Percentiles rank a stretch among this genome's conserved stretches.
These are phyloP conservation scores for human DNA, from an alignment of 2,113 vertebrate genomes.

Conservation along the genomic window DNA sequence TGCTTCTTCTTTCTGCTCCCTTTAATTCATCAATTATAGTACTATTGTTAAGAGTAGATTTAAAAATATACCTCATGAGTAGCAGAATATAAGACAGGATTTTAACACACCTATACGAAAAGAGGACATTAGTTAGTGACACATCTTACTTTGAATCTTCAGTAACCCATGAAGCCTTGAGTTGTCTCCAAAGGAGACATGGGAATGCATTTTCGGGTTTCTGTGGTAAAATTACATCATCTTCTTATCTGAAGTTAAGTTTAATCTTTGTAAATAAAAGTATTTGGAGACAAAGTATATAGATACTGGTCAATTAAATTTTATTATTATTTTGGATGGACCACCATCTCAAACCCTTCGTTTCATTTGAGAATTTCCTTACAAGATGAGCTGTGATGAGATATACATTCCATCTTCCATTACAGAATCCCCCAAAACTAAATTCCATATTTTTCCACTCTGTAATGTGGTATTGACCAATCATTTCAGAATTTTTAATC, in stretches of 20 bases:
- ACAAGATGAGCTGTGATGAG: neutral
- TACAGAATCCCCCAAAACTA: neutral
- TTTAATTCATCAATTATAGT: neutral
- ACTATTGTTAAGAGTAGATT: neutral
- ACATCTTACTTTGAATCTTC: neutral
- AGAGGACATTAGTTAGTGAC: neutral
- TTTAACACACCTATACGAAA: neutral
- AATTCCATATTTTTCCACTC: accelerated
- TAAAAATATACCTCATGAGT: neutral
- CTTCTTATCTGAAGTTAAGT: neutral
- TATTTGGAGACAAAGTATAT: neutral
- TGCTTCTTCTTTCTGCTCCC: neutral
- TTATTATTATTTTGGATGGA: neutral
- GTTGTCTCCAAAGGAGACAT: neutral
- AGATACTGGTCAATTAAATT: neutral
- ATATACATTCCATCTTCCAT: neutral
- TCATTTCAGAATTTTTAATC: neutral
- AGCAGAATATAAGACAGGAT: neutral
- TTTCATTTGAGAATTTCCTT: neutral
- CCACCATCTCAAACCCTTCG: neutral
- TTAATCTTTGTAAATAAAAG: neutral
- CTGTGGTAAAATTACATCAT: neutral
- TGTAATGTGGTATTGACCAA: neutral
- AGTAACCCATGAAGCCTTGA: neutral
- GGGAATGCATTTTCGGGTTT: neutral